Conservation (phyloP, 2,113 vertebrate genomes). For the Hippocampus guttulatus region DNA sequence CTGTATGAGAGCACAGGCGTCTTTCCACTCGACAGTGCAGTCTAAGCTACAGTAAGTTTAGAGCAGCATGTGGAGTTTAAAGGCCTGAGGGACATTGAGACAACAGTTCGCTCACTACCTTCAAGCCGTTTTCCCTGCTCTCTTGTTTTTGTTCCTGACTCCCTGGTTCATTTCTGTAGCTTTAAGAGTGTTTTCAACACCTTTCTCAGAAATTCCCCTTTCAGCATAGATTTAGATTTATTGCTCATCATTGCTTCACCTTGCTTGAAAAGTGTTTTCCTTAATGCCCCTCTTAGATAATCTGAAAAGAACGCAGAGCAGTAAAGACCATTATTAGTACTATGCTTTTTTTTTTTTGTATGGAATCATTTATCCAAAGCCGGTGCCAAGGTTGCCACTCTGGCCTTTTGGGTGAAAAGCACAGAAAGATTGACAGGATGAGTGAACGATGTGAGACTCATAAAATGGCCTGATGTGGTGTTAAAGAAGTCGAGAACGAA, state of each 20-base stretch:
- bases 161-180: constrained; percentile 36
- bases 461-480: constrained; percentile 47
- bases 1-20: constrained; percentile 40
- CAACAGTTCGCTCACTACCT: constrained; percentile 46
- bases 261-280: constrained; percentile 51
- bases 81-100: constrained; percentile 50
- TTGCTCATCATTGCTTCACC: constrained; percentile 57
- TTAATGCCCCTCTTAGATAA: constrained; percentile 54
- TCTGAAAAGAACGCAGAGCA: constrained; percentile 49
- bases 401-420: constrained; percentile 40
- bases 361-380: constrained; percentile 68
- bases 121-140: constrained; percentile 33
- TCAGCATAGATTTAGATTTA: constrained; percentile 54
- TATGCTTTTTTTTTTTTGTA: constrained; percentile 60
- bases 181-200: constrained; percentile 61
- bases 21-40: constrained; percentile 28
- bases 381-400: constrained; percentile 58
- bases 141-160: constrained; percentile 28
- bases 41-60: constrained; percentile 44
- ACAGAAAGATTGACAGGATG: constrained; percentile 45
- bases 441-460: constrained; percentile 53
- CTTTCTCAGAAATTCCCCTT: constrained; percentile 40
- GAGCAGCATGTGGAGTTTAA: constrained; percentile 57
- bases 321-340: constrained; percentile 55
- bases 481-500: constrained; percentile 38